Conservation (phyloP, 2,888 invertebrate species). For the Drosophila vallismaia region DNA sequence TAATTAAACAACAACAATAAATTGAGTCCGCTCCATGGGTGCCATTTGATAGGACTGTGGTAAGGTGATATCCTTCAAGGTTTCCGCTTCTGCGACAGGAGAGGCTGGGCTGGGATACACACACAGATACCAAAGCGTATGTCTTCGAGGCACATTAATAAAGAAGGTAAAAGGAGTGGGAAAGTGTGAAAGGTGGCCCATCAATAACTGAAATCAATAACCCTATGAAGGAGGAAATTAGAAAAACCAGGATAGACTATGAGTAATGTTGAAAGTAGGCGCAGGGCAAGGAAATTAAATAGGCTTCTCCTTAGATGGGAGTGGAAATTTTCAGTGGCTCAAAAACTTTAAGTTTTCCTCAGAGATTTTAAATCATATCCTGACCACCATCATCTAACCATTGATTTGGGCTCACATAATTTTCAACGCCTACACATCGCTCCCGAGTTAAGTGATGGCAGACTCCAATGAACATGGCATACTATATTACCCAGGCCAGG, state of each 20-base stretch:
- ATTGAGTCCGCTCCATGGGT: constrained; percentile 56
- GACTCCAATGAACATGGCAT: constrained; percentile 26
- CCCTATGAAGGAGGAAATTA: constrained; percentile 11
- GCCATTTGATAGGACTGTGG: constrained; percentile 66
- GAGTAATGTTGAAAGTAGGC: background rate
- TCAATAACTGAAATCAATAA: constrained; percentile 32
- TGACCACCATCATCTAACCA: background rate
- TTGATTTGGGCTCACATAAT: constrained; percentile 10
- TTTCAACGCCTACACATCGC: constrained; percentile 16
- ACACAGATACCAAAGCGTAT: constrained; percentile 5
- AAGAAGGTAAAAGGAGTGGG: constrained; percentile 3
- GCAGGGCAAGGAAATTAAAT: background rate
- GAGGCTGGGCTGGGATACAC: constrained; percentile 31
- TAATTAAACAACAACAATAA: constrained; percentile 62
- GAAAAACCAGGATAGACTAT: background rate
- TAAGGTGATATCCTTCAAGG: constrained; percentile 76
- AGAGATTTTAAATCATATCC: background rate
- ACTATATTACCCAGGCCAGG: constrained; percentile 17
- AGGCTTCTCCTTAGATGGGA: background rate
- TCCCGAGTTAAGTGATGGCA: constrained; percentile 34
- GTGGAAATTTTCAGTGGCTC: too few relatives aligned
- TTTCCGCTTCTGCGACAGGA: constrained; percentile 65
- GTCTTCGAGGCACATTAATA: constrained; percentile 14
- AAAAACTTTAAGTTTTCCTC: background rate
- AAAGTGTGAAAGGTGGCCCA: constrained; percentile 15